Evolutionary conservation across 92 coral and sea anemone genomes (phyloP).

Genomic region (Epizoanthus fatuus): DNA sequence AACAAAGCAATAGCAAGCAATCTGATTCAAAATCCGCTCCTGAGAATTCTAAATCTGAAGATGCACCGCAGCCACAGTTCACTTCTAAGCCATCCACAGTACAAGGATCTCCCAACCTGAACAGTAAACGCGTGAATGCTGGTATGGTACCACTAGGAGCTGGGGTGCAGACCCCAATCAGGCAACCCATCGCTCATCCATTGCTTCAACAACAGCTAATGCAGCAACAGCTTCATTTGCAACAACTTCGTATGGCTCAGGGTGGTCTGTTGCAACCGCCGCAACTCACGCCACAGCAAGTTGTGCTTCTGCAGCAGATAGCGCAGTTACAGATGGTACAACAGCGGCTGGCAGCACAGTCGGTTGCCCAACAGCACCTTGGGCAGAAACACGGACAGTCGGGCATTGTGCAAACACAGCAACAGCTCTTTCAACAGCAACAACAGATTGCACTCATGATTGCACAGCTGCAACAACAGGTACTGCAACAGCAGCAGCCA

Average conservation of each 20-base stretch:
- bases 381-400: slow-evolving; percentile 78
- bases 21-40: slow-evolving; percentile 25
- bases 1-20: slow-evolving; percentile 21
- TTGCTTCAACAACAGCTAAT: slow-evolving; percentile 87
- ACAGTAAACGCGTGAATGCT: slow-evolving; percentile 47
- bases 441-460: slow-evolving; percentile 96
- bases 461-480: slow-evolving; percentile 95
- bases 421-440: slow-evolving; percentile 92
- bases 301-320: slow-evolving; percentile 89
- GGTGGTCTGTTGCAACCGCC: slow-evolving; percentile 94
- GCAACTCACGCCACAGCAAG: slow-evolving; percentile 83
- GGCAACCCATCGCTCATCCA: slow-evolving; percentile 78
- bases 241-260: slow-evolving; percentile 95
- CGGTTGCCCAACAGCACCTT: slow-evolving; percentile 87
- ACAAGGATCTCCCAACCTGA: slow-evolving; percentile 47
- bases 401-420: slow-evolving; percentile 72
- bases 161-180: slow-evolving; percentile 79
- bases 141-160: slow-evolving; percentile 72
- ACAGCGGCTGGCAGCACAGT: slow-evolving; percentile 92
- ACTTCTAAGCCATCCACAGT: slow-evolving; percentile 49
- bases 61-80: slow-evolving; percentile 12
- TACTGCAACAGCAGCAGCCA: slow-evolving; percentile 84
- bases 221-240: slow-evolving; percentile 90
- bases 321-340: slow-evolving; percentile 94
- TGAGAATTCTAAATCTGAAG: slow-evolving; percentile 40